Evolutionary conservation across 2,113 vertebrate genomes (phyloP), one percentile per base, ranked within the genome.

Genomic region (Xenotilapia flavipinnis): DNA sequence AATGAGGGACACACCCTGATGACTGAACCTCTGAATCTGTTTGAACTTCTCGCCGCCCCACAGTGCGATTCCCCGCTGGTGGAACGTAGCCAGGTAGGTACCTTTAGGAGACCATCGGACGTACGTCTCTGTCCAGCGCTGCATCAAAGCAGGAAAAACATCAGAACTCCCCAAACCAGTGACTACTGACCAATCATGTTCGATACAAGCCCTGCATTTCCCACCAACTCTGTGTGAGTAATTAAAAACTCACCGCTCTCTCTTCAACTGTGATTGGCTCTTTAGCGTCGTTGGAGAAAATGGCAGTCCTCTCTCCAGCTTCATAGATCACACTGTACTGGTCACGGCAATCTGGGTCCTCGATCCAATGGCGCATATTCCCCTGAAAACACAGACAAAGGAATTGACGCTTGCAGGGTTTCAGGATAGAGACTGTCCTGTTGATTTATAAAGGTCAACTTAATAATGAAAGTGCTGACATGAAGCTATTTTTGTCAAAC

Each of bases 31-130:
- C 93, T 99, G 99, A 47, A 99, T 99, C 95, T 99, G 99, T 77
- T 99, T 99, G 96, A 99, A 99, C 60, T 99, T 99, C 96, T 99
- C 99, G n/a, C 99, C 99, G 3, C 98, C 98, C 98, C 99, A 99
- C 45, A 99, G 94, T 0, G 99, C 98, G 1, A 99, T 99, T 89
- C 99, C 99, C 49, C 98, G 96, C 88, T 99, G 98, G 83, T 99
- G 99, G 87, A 99, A 99, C 0, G 99, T 99, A 6, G 98, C 98
- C 92, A 99, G 89, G 94, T 99, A 99, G 45, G 98, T 99, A 8
- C 99, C 99, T 95, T 97, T 99, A 1, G 98, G 98, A 75, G 99
- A 99, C 99, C 99, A 99, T 36, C 98, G 98, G 9, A 99, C 98
- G 0, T 99, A 99, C 0, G 98, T 99, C 94, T 99, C 99, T 7